Percentiles rank a stretch among this genome's conserved stretches.
Evolutionary conservation across 2,113 vertebrate genomes (phyloP).

Genomic region (Labeo rohita): DNA sequence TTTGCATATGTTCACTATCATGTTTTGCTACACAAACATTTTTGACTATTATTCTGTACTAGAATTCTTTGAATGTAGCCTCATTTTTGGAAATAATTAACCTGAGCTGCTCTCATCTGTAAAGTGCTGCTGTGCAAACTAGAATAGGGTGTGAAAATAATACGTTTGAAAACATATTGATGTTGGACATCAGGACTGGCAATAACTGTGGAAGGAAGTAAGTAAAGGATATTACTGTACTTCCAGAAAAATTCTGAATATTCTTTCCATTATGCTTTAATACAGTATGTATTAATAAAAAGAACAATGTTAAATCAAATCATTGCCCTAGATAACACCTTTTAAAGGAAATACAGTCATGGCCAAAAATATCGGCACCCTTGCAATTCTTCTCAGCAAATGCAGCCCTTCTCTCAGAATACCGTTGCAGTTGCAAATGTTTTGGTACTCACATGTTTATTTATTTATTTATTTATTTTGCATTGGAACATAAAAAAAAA

Average conservation of each 20-base stretch:
- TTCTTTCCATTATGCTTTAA: not conserved
- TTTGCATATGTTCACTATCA: constrained; percentile 3
- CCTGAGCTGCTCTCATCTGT: not conserved
- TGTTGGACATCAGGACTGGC: not conserved
- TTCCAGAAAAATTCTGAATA: constrained; percentile 3
- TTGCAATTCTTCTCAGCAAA: too few relatives aligned
- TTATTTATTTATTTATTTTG: too few relatives aligned
- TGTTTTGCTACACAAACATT: not conserved
- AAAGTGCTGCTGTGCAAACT: not conserved
- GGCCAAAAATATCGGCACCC: too few relatives aligned
- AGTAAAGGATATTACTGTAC: not conserved
- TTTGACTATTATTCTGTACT: not conserved
- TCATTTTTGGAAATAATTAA: not conserved
- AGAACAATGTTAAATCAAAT: constrained; percentile 17
- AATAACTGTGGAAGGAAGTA: not conserved
- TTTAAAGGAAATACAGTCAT: not conserved
- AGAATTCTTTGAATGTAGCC: not conserved
- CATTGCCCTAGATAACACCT: not conserved
- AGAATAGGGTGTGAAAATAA: not conserved
- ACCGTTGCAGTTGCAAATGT: too few relatives aligned
- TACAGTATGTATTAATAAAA: not conserved
- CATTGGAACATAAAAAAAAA: too few relatives aligned
- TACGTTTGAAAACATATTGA: not conserved
- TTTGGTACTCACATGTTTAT: too few relatives aligned
- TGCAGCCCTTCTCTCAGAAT: too few relatives aligned